Evolutionary conservation across 2,888 invertebrate species (phyloP).

Genomic region (Mylabris sibirica): DNA sequence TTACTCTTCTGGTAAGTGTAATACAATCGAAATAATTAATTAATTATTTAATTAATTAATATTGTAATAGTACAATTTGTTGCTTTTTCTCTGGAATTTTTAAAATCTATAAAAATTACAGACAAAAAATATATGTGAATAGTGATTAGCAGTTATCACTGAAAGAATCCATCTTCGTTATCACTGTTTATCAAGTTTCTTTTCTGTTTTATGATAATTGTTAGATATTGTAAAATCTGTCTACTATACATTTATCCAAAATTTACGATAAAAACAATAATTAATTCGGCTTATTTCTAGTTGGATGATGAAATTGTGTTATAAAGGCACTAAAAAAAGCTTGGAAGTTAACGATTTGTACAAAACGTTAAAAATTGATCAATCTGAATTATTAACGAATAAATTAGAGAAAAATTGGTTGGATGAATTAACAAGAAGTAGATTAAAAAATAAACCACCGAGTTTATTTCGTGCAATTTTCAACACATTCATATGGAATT

Average conservation of each 20-base stretch:
- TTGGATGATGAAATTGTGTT: conserved; percentile 57
- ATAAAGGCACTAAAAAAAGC: conserved; percentile 67
- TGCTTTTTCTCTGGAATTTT: too few relatives aligned
- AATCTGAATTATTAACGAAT: conserved; percentile 70
- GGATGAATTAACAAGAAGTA: conserved; percentile 66
- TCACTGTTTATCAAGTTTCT: neutral
- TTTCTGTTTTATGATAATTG: neutral
- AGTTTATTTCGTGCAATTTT: conserved; percentile 66
- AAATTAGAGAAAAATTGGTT: conserved; percentile 69
- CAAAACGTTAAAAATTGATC: conserved; percentile 67
- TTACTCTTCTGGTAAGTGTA: conserved; percentile 56
- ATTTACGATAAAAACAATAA: conserved; percentile 16
- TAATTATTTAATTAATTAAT: too few relatives aligned
- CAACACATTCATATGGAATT: conserved; percentile 67
- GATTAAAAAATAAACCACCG: conserved; percentile 64
- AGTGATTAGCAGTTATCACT: neutral
- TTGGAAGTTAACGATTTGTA: conserved; percentile 72
- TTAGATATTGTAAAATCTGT: neutral
- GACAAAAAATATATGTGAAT: too few relatives aligned
- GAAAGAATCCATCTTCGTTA: too few relatives aligned
- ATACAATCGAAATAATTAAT: conserved; percentile 3
- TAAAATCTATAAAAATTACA: too few relatives aligned
- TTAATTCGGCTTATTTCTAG: conserved; percentile 45
- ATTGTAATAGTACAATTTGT: too few relatives aligned
- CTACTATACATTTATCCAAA: neutral